Percentiles rank a stretch among this genome's conserved stretches.
Evolutionary conservation across 2,888 invertebrate genomes (phyloP).

Genomic region (Sialis lutaria): DNA sequence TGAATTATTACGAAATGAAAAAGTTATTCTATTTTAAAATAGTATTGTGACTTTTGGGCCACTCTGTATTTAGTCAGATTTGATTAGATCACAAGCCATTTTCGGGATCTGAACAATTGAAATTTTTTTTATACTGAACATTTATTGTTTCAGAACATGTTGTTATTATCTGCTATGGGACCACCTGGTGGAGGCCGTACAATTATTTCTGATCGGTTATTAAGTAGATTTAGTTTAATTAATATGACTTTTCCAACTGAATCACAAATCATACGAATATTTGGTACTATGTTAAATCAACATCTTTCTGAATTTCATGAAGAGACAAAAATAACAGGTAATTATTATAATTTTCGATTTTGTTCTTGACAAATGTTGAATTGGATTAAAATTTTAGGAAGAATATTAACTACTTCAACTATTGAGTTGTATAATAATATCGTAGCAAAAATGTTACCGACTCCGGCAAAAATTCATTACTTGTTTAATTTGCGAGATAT

Average conservation of each 20-base stretch:
- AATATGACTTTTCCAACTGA: slow-evolving; percentile 73
- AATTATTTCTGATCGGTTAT: slow-evolving; percentile 55
- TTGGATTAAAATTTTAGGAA: slow-evolving; percentile 22
- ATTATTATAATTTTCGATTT: slow-evolving; percentile 7
- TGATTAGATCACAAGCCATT: neutral
- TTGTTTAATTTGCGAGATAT: slow-evolving; percentile 79
- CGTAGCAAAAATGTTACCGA: slow-evolving; percentile 58
- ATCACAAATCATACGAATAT: slow-evolving; percentile 60
- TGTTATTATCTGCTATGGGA: slow-evolving; percentile 66
- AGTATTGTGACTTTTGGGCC: too few species aligned
- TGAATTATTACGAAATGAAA: too few species aligned
- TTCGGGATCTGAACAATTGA: neutral
- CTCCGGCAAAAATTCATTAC: slow-evolving; percentile 80
- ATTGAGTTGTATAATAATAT: slow-evolving; percentile 63
- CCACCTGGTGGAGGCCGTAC: slow-evolving; percentile 79
- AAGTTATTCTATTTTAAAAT: too few species aligned
- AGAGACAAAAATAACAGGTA: slow-evolving; percentile 56
- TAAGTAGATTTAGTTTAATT: slow-evolving; percentile 58
- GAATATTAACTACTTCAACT: slow-evolving; percentile 51
- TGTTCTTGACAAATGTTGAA: too few species aligned
- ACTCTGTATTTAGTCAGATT: too few species aligned
- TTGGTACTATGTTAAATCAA: slow-evolving; percentile 68
- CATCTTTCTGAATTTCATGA: slow-evolving; percentile 61
- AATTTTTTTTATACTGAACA: neutral
- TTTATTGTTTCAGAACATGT: slow-evolving; percentile 46